These are phyloP conservation scores for Zosterops japonicus DNA, from an alignment of 2,113 vertebrate species.

Conservation along the genomic window DNA sequence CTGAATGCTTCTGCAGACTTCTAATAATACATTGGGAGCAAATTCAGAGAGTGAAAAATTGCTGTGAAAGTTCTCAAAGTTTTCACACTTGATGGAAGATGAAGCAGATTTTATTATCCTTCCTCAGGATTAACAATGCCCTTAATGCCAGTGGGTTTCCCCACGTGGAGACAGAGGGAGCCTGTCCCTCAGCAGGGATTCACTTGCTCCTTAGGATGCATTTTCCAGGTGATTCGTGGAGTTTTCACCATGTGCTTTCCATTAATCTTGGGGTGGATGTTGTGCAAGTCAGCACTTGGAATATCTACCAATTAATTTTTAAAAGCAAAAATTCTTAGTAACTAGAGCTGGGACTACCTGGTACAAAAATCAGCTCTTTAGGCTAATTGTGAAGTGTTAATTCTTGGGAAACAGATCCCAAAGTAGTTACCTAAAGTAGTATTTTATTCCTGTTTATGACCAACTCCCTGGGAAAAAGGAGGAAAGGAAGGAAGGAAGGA, in stretches of 20 bases:
- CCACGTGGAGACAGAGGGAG: neutral
- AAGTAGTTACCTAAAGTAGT: neutral
- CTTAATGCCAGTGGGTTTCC: neutral
- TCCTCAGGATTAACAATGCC: neutral
- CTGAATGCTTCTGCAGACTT: conserved; percentile 21
- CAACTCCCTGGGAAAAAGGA: neutral
- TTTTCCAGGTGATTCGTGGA: conserved; percentile 32
- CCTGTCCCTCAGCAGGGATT: neutral
- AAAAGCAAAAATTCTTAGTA: neutral
- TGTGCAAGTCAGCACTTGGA: neutral
- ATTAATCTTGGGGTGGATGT: neutral
- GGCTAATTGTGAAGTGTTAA: neutral
- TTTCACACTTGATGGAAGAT: neutral
- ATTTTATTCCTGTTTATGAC: neutral
- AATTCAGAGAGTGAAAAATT: conserved; percentile 31
- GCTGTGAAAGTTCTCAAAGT: conserved; percentile 6
- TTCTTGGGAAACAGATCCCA: neutral
- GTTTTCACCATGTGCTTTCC: conserved; percentile 1
- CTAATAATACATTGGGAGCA: neutral
- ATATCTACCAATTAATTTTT: neutral
- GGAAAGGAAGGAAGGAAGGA: no score
- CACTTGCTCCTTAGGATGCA: neutral
- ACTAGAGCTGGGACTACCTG: neutral
- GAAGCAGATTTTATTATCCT: neutral
- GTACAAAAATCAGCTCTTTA: neutral